These are phyloP conservation scores for Resseliella maxima DNA, from an alignment of 2,888 invertebrate species.

Conservation along the genomic window DNA sequence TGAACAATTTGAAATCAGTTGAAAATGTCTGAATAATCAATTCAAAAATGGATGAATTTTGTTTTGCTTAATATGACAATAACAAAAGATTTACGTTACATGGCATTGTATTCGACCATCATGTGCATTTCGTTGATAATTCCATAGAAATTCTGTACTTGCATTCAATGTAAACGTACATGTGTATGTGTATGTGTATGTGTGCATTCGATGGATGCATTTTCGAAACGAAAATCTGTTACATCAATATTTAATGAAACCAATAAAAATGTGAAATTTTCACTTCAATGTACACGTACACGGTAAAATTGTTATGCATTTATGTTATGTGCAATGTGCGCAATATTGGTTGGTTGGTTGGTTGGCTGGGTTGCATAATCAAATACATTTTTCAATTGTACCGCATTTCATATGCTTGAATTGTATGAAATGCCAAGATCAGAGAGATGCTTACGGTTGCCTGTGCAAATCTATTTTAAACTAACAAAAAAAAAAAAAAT, in stretches of 20 bases:
- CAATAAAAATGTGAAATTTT: slow-evolving; percentile 1
- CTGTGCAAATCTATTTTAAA: too few relatives aligned
- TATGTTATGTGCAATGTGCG: not conserved
- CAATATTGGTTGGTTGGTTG: too few relatives aligned
- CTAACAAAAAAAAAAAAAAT: too few relatives aligned
- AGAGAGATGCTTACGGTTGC: too few relatives aligned
- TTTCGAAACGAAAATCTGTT: not conserved
- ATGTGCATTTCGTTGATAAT: too few relatives aligned
- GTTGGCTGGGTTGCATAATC: not conserved
- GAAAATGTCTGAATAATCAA: too few relatives aligned
- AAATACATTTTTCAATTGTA: slow-evolving; percentile 2
- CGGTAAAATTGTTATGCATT: not conserved
- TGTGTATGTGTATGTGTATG: not conserved
- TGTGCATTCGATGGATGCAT: not conserved
- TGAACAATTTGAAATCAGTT: not conserved
- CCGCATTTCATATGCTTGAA: not conserved
- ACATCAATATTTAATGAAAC: slow-evolving; percentile 23
- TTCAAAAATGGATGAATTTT: too few relatives aligned
- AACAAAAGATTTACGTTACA: too few relatives aligned
- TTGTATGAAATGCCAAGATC: not conserved
- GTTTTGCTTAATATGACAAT: too few relatives aligned
- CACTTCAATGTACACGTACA: not conserved
- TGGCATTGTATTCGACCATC: too few relatives aligned
- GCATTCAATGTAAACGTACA: too few relatives aligned
- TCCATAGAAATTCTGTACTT: too few relatives aligned